Evolutionary conservation across 2,888 invertebrate genomes (phyloP), one percentile per base, ranked within the genome.

Genomic region (Timandra comae): DNA sequence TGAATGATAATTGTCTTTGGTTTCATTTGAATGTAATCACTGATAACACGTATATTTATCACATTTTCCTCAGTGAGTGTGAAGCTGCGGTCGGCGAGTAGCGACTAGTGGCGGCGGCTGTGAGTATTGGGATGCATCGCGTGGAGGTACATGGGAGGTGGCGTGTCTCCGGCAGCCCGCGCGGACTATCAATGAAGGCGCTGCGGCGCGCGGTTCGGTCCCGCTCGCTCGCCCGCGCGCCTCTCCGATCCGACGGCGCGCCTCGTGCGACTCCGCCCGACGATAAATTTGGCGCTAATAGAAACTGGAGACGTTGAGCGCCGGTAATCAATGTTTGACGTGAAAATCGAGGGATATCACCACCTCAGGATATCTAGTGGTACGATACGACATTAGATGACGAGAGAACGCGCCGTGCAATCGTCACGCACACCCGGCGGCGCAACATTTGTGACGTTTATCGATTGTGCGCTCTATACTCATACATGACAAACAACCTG

Each of bases 281-380:
- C 72, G 81, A 72, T 84, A 78, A 78, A 79, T 82, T 84, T 82
- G 82, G 82, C 81, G 77, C 81, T 80, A 77, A 81, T 76, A 62
- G 73, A 69, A 76, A 74, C 74, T 67, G 70, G 67, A 63, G 64
- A 61, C 69, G 68, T 67, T 73, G 77, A 69, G 72, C 70, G 72
- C 68, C 63, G 63, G 78, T 74, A 82, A 84, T 84, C 84, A 78
- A 84, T 84, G 82, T 67, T 79, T 65, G 66, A 73, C 66, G 68
- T 70, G 65, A 61, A 75, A 74, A 75, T 75, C 63, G 67, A 71
- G 67, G 62, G 53, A 52, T 61, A 67, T 56, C 60, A 58, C 56
- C 47, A 60, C 49, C 38, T 63, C 59, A 63, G 13, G 29, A 34
- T 26, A 31, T 35, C 33, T 29, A 31, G 30, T 30, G 21, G 28